Conservation (phyloP, 1,140 invertebrate genomes). For the Neodiprion virginianus region DNA sequence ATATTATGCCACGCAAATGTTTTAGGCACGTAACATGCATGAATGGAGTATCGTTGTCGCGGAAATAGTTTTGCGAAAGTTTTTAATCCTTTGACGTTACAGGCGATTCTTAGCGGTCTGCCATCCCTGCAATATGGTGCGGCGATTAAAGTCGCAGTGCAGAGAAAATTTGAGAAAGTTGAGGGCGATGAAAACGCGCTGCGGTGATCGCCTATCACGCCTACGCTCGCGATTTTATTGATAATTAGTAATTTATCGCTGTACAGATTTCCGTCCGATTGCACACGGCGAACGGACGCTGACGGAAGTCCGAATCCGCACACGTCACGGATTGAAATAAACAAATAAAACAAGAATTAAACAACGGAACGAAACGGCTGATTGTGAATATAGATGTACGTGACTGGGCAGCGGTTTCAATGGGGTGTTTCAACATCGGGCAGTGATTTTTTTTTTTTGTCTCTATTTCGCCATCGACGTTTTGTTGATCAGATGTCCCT, state of each 20-base stretch:
- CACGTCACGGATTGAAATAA: not conserved
- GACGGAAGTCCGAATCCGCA: not conserved
- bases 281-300: not conserved
- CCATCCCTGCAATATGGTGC: not conserved
- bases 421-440: not conserved
- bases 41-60: not conserved
- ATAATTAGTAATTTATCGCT: too few relatives aligned
- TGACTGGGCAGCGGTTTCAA: slow-evolving; percentile 1
- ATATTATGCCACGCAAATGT: too few relatives aligned
- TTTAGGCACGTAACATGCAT: not conserved
- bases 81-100: not conserved
- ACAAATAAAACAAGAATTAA: not conserved
- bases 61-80: not conserved
- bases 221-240: too few relatives aligned
- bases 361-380: not conserved
- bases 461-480: too few relatives aligned
- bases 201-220: too few relatives aligned
- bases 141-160: too few relatives aligned
- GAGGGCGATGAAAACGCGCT: too few relatives aligned
- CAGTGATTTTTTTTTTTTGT: not conserved
- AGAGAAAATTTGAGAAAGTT: too few relatives aligned
- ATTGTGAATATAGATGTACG: not conserved
- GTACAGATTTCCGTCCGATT: not conserved
- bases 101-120: not conserved
- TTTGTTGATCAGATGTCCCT: not conserved